Base-by-base conservation (phyloP, 2,113 vertebrate genomes). In the Chionodraco myersi region DNA sequence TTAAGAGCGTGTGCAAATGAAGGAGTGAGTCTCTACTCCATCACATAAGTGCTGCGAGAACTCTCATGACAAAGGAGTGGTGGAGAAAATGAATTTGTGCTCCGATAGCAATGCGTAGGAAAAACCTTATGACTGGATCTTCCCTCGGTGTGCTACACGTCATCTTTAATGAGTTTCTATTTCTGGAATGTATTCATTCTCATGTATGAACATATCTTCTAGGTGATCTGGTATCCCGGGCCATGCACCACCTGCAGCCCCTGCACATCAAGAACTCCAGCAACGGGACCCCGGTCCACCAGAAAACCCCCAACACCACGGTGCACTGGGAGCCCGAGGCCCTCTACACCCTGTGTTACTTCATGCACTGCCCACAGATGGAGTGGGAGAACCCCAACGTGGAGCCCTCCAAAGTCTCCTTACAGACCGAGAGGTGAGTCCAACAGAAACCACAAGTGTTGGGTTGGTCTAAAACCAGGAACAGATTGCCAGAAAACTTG, bases 331-430 rank as follows among this genome's bases (percentile, higher is more conserved):
- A 98, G 86, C 96, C 98, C 0, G 98, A 99, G 86, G 97, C 98
- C 34, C 95, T 99, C 14, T 98, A 99, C 80, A 99, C 98, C 0
- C 96, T 99, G 34, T 99, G 98, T 91, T 99, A 99, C 91, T 99
- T 99, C 94, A 99, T 99, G 98, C 98, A 99, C 94, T 99, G 98
- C 74, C 97, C 98, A 0, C 98, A 99, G 89, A 98, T 98, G 96
- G 98, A 99, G 62, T 99, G 98, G 97, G 98, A 99, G 85, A 99
- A 99, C 90, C 98, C 98, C 56, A 98, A 99, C 0, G 96, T 99
- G 74, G 98, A 99, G 77, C 97, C 98, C 0, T 97, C 97, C 1
- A 99, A 98, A 91, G 97, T 99, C 91, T 97, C 93, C 0, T 94
- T 99, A 75, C 97, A 98, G 85, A 98, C 96, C 0, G 98, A 99